Conservation (phyloP, 2,888 invertebrate genomes). For the Chrysolina oricalcia region DNA sequence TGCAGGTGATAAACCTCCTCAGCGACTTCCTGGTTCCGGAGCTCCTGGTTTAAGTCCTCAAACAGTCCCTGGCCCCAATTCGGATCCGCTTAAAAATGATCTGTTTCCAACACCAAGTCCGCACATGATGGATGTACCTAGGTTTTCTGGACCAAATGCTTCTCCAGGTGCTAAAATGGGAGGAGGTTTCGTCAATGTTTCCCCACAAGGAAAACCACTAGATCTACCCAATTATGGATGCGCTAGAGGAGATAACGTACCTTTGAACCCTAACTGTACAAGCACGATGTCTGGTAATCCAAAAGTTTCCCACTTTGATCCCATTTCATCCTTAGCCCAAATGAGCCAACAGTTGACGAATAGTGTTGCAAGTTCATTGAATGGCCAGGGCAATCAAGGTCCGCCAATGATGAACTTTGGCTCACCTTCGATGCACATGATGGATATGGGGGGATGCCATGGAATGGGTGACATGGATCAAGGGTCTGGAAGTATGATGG, state of each 20-base stretch:
- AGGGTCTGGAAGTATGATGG: conserved; percentile 65
- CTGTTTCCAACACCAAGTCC: conserved; percentile 69
- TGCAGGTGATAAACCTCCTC: conserved; percentile 67
- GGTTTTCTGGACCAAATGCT: conserved; percentile 72
- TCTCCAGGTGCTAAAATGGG: conserved; percentile 70
- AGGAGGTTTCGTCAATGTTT: conserved; percentile 71
- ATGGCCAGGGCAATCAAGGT: conserved; percentile 73
- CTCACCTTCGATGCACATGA: conserved; percentile 73
- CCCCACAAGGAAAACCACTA: conserved; percentile 69
- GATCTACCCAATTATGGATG: conserved; percentile 70
- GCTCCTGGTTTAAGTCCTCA: conserved; percentile 69
- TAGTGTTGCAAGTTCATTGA: conserved; percentile 78
- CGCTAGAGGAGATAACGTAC: conserved; percentile 77
- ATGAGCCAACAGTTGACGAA: conserved; percentile 95
- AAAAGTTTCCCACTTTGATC: conserved; percentile 87
- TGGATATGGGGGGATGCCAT: conserved; percentile 70
- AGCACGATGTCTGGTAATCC: conserved; percentile 75
- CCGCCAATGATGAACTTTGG: conserved; percentile 75
- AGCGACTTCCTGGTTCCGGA: conserved; percentile 64
- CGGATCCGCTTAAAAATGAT: conserved; percentile 69
- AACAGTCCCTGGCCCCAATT: conserved; percentile 68
- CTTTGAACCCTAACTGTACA: conserved; percentile 79
- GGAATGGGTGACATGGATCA: conserved; percentile 69
- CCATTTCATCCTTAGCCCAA: conserved; percentile 93
- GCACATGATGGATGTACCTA: conserved; percentile 72